Evolutionary conservation across 64 coral and sea anemone genomes (phyloP), one percentile per base, ranked within the genome.

Genomic region (Porites lutea): DNA sequence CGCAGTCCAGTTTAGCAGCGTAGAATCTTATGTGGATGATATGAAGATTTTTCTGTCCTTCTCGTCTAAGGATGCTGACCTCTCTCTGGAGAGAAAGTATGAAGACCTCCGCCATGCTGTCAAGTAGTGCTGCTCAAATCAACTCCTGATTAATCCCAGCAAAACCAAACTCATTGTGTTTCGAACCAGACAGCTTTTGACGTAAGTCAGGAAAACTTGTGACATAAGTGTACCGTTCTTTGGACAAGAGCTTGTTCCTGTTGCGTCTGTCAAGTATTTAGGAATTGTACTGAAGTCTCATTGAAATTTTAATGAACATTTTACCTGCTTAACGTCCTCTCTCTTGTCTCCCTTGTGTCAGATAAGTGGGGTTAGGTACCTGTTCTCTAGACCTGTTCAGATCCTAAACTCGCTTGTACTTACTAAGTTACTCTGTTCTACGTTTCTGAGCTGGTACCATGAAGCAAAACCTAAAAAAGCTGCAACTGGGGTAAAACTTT

Each of bases 101-200:
- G 8, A 57, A 14, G 79, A 82, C 12, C 78, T 81, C n/a, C 16
- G 14, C 6, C 44, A 18, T 59, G n/a, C 61, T 5, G 79, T 57
- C 23, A 4, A 23, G 8, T 82, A 57, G 79, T 82, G 79, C 63
- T 82, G 79, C 21, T 7, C 79, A 2, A 21, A 82, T n/a, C n/a
- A n/a, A n/a, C n/a, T n/a, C n/a, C n/a, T n/a, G n/a, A n/a, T n/a
- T n/a, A n/a, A n/a, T n/a, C n/a, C n/a, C n/a, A n/a, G n/a, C n/a
- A n/a, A n/a, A n/a, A n/a, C n/a, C n/a, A n/a, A n/a, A n/a, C n/a
- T 82, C 58, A 82, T 82, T 57, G 8, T 82, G 55, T 78, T 89
- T 67, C 73, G 88, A 23, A 66, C 83, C 10, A 45, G 27, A 13
- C 18, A 70, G 64, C 63, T 65, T 13, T 16, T 65, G 14, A n/a